These are phyloP conservation scores for Vulpes lagopus DNA, from an alignment of 2,113 vertebrate genomes.

Conservation along the genomic window DNA sequence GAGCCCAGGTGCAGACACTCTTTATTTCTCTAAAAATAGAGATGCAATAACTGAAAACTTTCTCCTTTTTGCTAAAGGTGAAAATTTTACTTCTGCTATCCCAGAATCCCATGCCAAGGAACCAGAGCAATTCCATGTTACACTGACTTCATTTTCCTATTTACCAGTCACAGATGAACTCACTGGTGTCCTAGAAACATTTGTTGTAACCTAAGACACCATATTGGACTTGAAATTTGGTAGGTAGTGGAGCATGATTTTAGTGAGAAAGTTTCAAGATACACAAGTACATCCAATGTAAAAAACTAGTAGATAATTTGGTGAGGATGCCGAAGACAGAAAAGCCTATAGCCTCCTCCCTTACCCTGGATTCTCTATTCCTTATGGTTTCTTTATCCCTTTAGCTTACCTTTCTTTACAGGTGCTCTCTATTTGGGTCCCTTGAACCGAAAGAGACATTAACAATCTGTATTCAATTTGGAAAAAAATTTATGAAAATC, in stretches of 20 bases:
- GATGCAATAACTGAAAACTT: neutral
- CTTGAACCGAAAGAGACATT: neutral
- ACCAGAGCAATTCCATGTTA: neutral
- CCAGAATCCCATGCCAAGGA: neutral
- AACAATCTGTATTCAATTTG: neutral
- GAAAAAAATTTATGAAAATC: neutral
- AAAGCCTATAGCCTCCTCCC: neutral
- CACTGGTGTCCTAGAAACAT: neutral
- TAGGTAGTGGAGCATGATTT: neutral
- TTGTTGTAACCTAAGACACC: neutral
- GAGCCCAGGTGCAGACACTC: neutral
- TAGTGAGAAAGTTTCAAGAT: conserved; percentile 4
- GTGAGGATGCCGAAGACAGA: neutral
- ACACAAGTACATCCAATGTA: neutral
- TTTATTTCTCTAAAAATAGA: conserved; percentile 26
- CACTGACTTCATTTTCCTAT: neutral
- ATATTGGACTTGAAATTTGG: neutral
- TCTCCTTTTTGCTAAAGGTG: neutral
- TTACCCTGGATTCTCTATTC: neutral
- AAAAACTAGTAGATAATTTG: neutral
- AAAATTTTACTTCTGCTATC: neutral
- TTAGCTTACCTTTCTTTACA: neutral
- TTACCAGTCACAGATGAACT: neutral
- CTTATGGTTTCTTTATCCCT: neutral
- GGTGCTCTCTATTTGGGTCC: neutral